phyloP scores from a whole-genome alignment of 2,888 invertebrate species.

The Orchestes rusci region DNA sequence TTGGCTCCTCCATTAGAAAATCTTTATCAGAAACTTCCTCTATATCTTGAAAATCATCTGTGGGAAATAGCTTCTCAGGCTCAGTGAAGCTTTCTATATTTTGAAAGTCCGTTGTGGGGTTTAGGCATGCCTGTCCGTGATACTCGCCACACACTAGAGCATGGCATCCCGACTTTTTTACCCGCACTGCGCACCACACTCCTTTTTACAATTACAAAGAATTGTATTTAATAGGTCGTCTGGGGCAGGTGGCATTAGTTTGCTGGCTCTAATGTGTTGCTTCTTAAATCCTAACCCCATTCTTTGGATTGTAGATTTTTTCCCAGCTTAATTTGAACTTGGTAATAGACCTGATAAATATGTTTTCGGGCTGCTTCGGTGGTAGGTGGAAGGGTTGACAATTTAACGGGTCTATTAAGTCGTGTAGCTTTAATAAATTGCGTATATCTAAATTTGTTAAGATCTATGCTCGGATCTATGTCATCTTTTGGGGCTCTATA shows the following conservation, averaged over 20 bases:
- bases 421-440: conserved; percentile 3
- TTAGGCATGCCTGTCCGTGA: conserved; percentile 4
- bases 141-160: conserved; percentile 5
- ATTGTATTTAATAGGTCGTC: conserved; percentile 7
- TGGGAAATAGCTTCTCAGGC: background rate
- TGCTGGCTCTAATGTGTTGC: conserved; percentile 1
- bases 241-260: conserved; percentile 4
- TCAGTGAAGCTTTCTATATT: background rate
- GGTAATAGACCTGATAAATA: conserved; percentile 7
- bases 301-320: conserved; percentile 4
- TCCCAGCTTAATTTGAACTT: conserved; percentile 11
- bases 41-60: background rate
- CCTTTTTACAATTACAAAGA: conserved; percentile 8
- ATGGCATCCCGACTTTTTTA: conserved; percentile 9
- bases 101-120: background rate
- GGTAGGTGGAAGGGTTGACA: conserved; percentile 11
- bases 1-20: background rate
- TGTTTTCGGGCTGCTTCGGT: conserved; percentile 8
- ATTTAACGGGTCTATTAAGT: conserved; percentile 5
- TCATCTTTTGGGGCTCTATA: conserved; percentile 1
- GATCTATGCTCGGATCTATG: background rate
- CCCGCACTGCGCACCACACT: conserved; percentile 4
- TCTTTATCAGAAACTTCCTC: background rate
- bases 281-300: conserved; percentile 7
- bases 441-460: conserved; percentile 2